A percentile compares a stretch with the other conserved stretches of the same genome.
These are phyloP conservation scores for Oxystoma pomonae DNA, from an alignment of 2,888 invertebrate genomes.

Conservation along the genomic window DNA sequence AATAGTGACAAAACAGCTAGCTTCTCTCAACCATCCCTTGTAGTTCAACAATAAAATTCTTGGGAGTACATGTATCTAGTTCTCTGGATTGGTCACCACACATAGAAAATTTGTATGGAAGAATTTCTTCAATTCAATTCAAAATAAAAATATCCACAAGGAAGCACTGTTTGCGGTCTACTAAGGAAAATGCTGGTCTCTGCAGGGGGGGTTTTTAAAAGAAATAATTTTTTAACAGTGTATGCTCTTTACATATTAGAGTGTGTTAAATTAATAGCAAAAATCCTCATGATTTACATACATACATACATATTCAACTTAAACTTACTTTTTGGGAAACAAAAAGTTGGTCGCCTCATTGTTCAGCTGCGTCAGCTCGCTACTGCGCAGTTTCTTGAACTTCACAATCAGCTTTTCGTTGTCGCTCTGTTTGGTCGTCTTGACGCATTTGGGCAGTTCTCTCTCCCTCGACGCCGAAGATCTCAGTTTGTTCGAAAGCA, in stretches of 20 bases:
- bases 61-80: neutral
- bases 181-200: too few relatives aligned
- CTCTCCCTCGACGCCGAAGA: slow-evolving; percentile 48
- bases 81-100: neutral
- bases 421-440: slow-evolving; percentile 26
- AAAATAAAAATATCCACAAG: too few relatives aligned
- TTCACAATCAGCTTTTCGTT: slow-evolving; percentile 55
- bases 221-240: too few relatives aligned
- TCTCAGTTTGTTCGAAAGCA: slow-evolving; percentile 63
- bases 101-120: too few relatives aligned
- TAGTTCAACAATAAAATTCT: neutral
- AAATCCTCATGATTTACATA: too few relatives aligned
- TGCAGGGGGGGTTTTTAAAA: too few relatives aligned
- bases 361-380: slow-evolving; percentile 70
- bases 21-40: neutral
- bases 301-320: too few relatives aligned
- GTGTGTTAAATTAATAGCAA: too few relatives aligned
- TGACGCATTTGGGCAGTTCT: slow-evolving; percentile 20
- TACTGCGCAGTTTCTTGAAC: slow-evolving; percentile 68
- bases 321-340: slow-evolving; percentile 58
- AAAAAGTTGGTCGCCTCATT: slow-evolving; percentile 86
- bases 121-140: too few relatives aligned
- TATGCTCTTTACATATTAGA: too few relatives aligned
- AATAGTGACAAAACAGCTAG: neutral
- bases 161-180: too few relatives aligned